Conservation (phyloP, 2,113 vertebrate species). For the Chitala chitala region DNA sequence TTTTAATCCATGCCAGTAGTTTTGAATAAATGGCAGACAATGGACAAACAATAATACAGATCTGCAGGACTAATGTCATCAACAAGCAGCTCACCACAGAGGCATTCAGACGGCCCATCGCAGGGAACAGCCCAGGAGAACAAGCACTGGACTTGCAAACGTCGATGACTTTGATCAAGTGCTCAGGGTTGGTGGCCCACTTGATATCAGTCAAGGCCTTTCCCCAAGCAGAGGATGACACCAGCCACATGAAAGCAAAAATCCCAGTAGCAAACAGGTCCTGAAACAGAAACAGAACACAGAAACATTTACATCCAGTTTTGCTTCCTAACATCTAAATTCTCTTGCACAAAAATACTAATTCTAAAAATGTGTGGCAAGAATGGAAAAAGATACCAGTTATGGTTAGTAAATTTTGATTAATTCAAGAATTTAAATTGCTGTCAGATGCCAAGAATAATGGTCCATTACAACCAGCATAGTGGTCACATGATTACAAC, state of each 20-base stretch:
- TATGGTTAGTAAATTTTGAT: too few relatives aligned
- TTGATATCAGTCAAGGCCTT: slow-evolving; percentile 86
- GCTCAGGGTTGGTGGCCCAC: slow-evolving; percentile 62
- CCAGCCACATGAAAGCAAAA: slow-evolving; percentile 91
- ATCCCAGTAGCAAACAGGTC: slow-evolving; percentile 80
- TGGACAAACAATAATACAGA: neutral
- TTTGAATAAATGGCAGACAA: neutral
- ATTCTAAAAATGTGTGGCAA: too few relatives aligned
- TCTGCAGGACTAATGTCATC: neutral
- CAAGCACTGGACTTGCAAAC: slow-evolving; percentile 51
- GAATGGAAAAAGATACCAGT: too few relatives aligned
- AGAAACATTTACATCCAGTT: neutral
- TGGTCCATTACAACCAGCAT: too few relatives aligned
- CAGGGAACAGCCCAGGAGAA: slow-evolving; percentile 49
- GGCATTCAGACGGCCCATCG: slow-evolving; percentile 85
- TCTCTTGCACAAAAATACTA: too few relatives aligned
- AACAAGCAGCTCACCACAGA: slow-evolving; percentile 76
- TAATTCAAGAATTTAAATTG: too few relatives aligned
- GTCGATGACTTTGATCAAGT: slow-evolving; percentile 50
- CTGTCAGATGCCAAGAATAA: too few relatives aligned
- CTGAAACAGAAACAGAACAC: slow-evolving; percentile 46
- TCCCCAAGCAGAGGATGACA: slow-evolving; percentile 87
- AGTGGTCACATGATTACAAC: too few relatives aligned
- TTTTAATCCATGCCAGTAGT: neutral
- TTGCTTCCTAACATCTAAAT: too few relatives aligned